A percentile compares a stretch with the other conserved stretches of the same genome.
These are phyloP conservation scores for Mormyrus iriodes DNA, from an alignment of 2,113 vertebrate genomes.

Conservation along the genomic window DNA sequence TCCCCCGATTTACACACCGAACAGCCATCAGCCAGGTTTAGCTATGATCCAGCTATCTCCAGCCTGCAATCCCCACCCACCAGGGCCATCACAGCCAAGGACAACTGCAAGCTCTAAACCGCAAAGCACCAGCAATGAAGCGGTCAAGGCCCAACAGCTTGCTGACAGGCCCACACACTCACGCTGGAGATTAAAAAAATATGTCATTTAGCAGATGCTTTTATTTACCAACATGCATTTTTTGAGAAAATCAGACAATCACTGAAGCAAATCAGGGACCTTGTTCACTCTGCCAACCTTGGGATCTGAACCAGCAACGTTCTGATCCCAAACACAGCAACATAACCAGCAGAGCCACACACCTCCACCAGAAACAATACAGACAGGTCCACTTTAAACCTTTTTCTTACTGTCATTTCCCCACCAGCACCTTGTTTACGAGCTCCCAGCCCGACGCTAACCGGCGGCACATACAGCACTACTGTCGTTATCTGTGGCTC, in stretches of 20 bases:
- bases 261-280: neutral
- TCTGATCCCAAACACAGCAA: neutral
- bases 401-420: too few relatives aligned
- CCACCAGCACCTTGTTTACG: neutral
- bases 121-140: neutral
- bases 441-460: neutral
- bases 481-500: neutral
- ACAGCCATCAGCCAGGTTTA: neutral
- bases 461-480: too few relatives aligned
- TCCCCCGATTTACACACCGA: neutral
- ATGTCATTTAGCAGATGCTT: neutral
- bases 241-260: neutral
- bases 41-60: neutral
- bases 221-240: neutral
- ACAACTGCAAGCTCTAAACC: neutral
- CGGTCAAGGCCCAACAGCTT: neutral
- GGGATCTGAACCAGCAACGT: neutral
- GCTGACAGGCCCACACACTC: neutral
- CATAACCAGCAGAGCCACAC: neutral
- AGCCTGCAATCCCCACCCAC: neutral
- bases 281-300: neutral
- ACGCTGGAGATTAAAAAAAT: neutral
- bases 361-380: neutral
- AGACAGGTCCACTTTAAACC: neutral
- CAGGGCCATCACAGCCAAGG: neutral